phyloP scores from a whole-genome alignment of 2,797 vertebrate species.

The Enoplosus armatus region DNA sequence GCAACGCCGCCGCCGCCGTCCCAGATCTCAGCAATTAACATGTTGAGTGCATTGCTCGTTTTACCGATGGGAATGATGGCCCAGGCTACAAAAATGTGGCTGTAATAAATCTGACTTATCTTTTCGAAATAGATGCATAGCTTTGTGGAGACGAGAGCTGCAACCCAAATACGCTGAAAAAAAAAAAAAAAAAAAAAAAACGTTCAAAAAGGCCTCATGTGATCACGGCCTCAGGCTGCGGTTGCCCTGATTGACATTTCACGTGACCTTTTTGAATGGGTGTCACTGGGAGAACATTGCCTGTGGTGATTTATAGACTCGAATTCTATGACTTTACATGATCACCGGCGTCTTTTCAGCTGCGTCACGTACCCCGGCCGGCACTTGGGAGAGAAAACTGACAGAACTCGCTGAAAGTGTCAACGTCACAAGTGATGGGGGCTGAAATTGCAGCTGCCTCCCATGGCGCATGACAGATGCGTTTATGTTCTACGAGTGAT shows the following conservation, averaged over 20 bases:
- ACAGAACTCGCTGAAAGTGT: constrained; percentile 17
- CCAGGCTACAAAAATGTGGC: not conserved
- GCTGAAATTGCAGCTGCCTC: not conserved
- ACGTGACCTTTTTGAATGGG: constrained; percentile 67
- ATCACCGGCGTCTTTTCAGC: constrained; percentile 5
- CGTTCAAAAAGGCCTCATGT: constrained; percentile 37
- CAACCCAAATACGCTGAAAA: constrained; percentile 15
- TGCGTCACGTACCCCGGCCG: not conserved
- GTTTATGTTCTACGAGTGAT: constrained; percentile 38
- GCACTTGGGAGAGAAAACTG: constrained; percentile 14
- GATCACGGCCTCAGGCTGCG: constrained; percentile 51
- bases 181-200: too few relatives aligned
- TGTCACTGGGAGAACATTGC: constrained; percentile 58
- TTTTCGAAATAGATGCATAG: not conserved
- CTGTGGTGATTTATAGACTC: constrained; percentile 52
- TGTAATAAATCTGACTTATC: not conserved
- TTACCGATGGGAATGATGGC: not conserved
- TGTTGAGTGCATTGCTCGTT: not conserved
- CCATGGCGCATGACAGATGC: constrained; percentile 26
- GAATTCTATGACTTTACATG: constrained; percentile 45
- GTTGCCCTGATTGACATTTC: constrained; percentile 74
- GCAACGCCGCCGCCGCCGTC: not conserved
- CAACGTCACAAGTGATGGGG: constrained; percentile 17
- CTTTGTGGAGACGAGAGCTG: constrained; percentile 2
- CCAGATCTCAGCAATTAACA: not conserved